phyloP scores from a whole-genome alignment of 2,113 vertebrate genomes.

The Thunnus maccoyii region DNA sequence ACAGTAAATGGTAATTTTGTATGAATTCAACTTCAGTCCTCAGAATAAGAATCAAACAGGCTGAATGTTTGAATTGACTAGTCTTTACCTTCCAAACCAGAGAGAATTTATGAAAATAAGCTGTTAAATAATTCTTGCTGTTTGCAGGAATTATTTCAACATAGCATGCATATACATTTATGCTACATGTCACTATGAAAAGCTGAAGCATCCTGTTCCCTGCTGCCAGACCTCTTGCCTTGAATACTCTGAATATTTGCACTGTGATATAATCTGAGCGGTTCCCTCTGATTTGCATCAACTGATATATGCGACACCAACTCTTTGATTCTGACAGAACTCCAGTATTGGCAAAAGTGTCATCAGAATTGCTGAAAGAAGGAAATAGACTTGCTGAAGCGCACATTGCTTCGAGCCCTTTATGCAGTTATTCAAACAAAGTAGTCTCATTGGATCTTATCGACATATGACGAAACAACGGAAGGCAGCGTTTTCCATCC shows the following conservation, averaged over 20 bases:
- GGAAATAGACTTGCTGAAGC: constrained; percentile 67
- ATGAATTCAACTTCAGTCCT: neutral
- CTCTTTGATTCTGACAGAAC: constrained; percentile 72
- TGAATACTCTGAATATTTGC: constrained; percentile 55
- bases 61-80: neutral
- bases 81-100: neutral
- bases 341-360: constrained; percentile 72
- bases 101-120: constrained; percentile 5
- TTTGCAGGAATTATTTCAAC: constrained; percentile 7
- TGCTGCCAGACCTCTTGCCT: constrained; percentile 33
- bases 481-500: constrained; percentile 68
- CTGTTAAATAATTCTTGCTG: constrained; percentile 16
- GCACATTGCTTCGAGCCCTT: constrained; percentile 50
- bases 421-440: constrained; percentile 69
- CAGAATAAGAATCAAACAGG: neutral
- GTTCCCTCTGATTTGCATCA: constrained; percentile 55
- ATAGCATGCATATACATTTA: constrained; percentile 8
- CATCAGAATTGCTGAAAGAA: constrained; percentile 72
- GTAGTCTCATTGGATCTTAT: constrained; percentile 71
- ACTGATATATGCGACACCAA: constrained; percentile 34
- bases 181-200: constrained; percentile 27
- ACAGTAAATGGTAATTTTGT: neutral
- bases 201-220: constrained; percentile 6
- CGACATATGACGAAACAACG: constrained; percentile 65
- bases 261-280: constrained; percentile 54